These are phyloP conservation scores for Glaucopsyche alexis DNA, from an alignment of 2,888 invertebrate genomes.

Conservation along the genomic window DNA sequence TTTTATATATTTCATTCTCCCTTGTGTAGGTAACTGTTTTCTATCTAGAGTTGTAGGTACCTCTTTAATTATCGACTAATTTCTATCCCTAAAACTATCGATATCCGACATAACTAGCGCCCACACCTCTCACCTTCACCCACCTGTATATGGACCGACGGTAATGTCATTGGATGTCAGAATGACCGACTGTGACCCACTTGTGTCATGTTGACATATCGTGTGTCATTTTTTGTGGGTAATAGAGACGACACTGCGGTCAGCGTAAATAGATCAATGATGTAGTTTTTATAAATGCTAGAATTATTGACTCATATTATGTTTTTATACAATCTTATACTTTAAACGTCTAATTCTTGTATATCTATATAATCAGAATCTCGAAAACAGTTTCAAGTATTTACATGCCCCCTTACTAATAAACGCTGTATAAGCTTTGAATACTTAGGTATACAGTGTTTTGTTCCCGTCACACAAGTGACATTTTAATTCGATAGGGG, in stretches of 20 bases:
- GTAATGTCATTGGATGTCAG: slow-evolving; percentile 23
- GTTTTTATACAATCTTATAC: too few species aligned
- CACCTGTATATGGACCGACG: slow-evolving; percentile 13
- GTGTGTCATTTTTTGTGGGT: slow-evolving; percentile 22
- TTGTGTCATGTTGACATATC: slow-evolving; percentile 26
- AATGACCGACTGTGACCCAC: slow-evolving; percentile 7
- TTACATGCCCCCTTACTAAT: too few species aligned
- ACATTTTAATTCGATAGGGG: too few species aligned
- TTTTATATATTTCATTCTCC: too few species aligned
- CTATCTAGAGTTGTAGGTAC: too few species aligned
- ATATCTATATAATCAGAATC: too few species aligned
- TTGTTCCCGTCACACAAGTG: too few species aligned
- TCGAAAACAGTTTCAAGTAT: too few species aligned
- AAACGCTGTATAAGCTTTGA: too few species aligned
- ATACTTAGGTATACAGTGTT: too few species aligned
- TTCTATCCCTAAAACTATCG: neutral
- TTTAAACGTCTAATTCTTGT: too few species aligned
- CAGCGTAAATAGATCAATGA: slow-evolving; percentile 8
- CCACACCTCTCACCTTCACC: slow-evolving; percentile 15
- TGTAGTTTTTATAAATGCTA: neutral
- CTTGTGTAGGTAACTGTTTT: too few species aligned
- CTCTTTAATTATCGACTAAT: neutral
- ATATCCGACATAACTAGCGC: neutral
- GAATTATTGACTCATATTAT: neutral
- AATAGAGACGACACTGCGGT: slow-evolving; percentile 12